These are phyloP conservation scores for Diprion similis DNA, from an alignment of 1,140 invertebrate species.

Conservation along the genomic window DNA sequence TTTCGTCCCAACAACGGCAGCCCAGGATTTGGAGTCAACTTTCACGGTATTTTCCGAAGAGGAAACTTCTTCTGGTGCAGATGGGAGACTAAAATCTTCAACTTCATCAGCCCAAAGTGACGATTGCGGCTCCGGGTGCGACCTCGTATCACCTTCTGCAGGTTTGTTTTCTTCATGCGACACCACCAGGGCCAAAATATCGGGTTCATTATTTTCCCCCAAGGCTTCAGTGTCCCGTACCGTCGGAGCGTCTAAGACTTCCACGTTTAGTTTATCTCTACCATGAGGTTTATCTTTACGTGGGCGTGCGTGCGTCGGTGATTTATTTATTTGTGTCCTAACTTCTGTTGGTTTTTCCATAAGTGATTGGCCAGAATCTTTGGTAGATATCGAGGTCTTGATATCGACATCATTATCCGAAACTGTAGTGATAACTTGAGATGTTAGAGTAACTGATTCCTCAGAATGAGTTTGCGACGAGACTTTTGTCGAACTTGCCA, in stretches of 20 bases:
- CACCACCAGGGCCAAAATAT: not conserved
- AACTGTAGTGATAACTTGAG: slow-evolving; percentile 5
- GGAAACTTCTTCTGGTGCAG: not conserved
- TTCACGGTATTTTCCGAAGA: slow-evolving; percentile 18
- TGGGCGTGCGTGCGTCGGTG: not conserved
- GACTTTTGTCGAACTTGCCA: slow-evolving; percentile 53
- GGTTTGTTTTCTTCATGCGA: not conserved
- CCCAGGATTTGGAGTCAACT: slow-evolving; percentile 35
- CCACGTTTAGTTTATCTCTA: not conserved
- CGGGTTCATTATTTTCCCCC: not conserved
- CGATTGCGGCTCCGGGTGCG: not conserved
- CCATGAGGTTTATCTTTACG: not conserved
- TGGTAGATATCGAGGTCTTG: slow-evolving; percentile 17
- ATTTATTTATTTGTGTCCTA: not conserved
- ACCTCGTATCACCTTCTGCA: not conserved
- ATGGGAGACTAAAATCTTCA: slow-evolving; percentile 4
- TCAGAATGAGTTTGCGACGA: slow-evolving; percentile 30
- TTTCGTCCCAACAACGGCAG: slow-evolving; percentile 40
- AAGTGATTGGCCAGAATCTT: not conserved
- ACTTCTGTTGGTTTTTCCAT: not conserved
- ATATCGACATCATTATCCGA: slow-evolving; percentile 22
- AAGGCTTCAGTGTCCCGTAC: not conserved
- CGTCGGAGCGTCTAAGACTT: not conserved
- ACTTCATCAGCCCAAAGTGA: slow-evolving; percentile 24
- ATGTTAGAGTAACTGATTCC: slow-evolving; percentile 17